Conservation (phyloP, 2,797 vertebrate genomes). For the Anisognathus igniventris region DNA sequence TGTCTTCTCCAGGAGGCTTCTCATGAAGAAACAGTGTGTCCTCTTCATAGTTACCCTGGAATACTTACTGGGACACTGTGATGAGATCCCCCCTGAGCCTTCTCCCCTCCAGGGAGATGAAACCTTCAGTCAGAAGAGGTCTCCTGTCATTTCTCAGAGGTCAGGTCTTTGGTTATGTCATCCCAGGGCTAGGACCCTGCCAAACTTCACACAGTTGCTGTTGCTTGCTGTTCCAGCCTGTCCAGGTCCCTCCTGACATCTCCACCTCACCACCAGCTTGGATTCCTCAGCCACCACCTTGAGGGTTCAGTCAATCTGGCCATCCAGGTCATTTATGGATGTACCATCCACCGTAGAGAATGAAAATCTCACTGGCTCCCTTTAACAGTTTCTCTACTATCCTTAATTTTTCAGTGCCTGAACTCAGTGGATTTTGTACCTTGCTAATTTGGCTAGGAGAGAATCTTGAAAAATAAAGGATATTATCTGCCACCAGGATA, state of each 20-base stretch:
- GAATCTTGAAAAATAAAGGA: background rate
- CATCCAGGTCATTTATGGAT: background rate
- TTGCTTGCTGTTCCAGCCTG: accelerated
- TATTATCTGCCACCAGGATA: background rate
- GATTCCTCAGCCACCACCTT: background rate
- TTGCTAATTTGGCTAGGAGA: background rate
- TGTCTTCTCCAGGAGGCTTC: background rate
- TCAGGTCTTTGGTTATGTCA: background rate
- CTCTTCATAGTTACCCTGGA: background rate
- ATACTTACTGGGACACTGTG: background rate
- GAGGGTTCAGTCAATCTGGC: background rate
- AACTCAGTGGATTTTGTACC: background rate
- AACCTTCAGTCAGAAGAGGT: background rate
- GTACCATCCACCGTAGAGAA: background rate
- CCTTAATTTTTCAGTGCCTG: background rate
- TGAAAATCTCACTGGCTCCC: background rate
- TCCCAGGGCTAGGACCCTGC: background rate
- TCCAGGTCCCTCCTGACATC: background rate
- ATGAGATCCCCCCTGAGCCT: background rate
- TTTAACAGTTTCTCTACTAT: background rate
- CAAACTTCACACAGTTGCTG: background rate
- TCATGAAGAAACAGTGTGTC: background rate
- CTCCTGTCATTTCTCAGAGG: background rate
- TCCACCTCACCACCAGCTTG: background rate
- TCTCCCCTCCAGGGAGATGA: background rate